A percentile compares a stretch with the other conserved stretches of the same genome.
Conservation (phyloP, 2,113 vertebrate species). For the Grammatotria lemairii region DNA sequence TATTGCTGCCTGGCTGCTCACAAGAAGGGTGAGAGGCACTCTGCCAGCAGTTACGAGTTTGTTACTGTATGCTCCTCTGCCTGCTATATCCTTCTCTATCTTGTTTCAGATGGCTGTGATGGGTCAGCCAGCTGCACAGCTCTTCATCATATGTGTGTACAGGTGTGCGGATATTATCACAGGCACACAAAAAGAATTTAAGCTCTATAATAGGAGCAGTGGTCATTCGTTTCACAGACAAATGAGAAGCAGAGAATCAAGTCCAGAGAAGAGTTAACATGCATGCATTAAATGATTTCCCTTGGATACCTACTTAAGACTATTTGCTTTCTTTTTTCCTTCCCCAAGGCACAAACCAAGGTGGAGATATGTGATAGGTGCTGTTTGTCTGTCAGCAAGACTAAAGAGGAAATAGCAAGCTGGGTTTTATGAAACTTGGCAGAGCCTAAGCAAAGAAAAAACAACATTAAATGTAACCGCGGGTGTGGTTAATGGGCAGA, state of each 20-base stretch:
- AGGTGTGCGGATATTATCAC: not conserved
- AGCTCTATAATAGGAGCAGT: not conserved
- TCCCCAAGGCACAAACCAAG: not conserved
- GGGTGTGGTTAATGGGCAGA: not conserved
- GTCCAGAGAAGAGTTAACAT: not conserved
- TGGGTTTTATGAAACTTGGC: not conserved
- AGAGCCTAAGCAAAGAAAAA: not conserved
- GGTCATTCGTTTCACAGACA: not conserved
- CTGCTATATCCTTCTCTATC: conserved; percentile 74
- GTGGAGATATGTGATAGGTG: not conserved
- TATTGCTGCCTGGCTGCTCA: conserved; percentile 42
- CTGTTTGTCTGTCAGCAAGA: not conserved
- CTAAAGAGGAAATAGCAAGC: not conserved
- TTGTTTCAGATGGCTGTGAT: conserved; percentile 56
- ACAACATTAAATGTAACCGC: not conserved
- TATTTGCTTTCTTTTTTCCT: not conserved
- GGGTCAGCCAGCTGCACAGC: not conserved
- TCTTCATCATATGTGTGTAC: not conserved
- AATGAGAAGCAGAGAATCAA: not conserved
- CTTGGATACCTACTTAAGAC: not conserved
- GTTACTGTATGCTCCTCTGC: conserved; percentile 74
- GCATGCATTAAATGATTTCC: not conserved
- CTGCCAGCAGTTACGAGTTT: conserved; percentile 68
- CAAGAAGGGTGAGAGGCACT: conserved; percentile 38
- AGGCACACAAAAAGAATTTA: not conserved